Conservation (phyloP, 2,113 vertebrate genomes). For the Lepus timidus region DNA sequence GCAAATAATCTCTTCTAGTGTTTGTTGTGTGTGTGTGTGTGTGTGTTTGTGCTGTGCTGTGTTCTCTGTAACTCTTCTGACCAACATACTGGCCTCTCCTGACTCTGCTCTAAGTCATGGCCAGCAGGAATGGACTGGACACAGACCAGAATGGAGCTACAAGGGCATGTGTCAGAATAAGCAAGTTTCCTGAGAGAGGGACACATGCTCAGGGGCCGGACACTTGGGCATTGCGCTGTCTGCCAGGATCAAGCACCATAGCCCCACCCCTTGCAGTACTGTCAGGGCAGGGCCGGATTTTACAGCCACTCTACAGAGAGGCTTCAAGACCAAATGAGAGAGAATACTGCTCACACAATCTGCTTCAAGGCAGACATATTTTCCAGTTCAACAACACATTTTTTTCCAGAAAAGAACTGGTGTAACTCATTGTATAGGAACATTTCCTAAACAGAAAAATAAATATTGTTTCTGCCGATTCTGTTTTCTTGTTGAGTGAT, state of each 20-base stretch:
- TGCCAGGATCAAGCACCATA: background rate
- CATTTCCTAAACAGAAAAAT: background rate
- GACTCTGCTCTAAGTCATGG: background rate
- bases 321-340: background rate
- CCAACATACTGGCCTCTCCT: background rate
- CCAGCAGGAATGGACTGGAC: background rate
- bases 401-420: background rate
- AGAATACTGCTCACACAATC: constrained; percentile 2
- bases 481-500: constrained; percentile 37
- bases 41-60: background rate
- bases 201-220: background rate
- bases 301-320: background rate
- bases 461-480: background rate
- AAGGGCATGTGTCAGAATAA: background rate
- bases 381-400: background rate
- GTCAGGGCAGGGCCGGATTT: background rate
- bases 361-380: background rate
- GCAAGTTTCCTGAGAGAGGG: too few species aligned
- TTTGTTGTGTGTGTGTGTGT: background rate
- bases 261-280: background rate
- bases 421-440: background rate
- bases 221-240: too few species aligned
- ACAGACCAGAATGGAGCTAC: background rate
- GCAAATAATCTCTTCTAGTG: background rate
- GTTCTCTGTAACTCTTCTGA: background rate